Percentiles rank a stretch among this genome's conserved stretches.
phyloP scores from a whole-genome alignment of 2,888 invertebrate species.

The Gandaritis pyraliata region DNA sequence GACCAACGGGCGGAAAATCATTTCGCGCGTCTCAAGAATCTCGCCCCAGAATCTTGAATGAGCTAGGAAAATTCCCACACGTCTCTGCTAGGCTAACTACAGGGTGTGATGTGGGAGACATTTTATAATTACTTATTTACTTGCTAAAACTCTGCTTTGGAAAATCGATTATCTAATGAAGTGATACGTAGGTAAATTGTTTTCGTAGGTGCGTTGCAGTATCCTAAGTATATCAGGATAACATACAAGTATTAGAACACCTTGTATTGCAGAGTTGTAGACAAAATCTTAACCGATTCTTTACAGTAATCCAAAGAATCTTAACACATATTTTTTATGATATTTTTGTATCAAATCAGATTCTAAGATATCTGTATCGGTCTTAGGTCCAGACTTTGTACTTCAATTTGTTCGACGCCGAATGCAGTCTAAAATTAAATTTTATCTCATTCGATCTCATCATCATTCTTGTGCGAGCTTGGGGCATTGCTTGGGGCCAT shows the following conservation, averaged over 20 bases:
- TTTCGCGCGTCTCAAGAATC: slow-evolving; percentile 39
- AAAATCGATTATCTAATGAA: neutral
- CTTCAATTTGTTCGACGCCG: slow-evolving; percentile 18
- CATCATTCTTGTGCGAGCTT: neutral
- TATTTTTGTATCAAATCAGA: slow-evolving; percentile 1
- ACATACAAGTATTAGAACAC: neutral
- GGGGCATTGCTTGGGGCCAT: neutral
- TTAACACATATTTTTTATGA: neutral
- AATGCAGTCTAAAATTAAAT: slow-evolving; percentile 17
- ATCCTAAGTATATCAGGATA: neutral
- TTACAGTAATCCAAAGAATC: no score
- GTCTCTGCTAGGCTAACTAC: neutral
- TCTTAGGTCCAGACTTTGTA: slow-evolving; percentile 16
- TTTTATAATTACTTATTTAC: neutral
- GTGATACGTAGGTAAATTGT: no score
- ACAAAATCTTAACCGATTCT: no score
- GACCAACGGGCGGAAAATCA: slow-evolving; percentile 39
- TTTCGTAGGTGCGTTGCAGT: slow-evolving; percentile 1
- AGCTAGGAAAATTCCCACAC: slow-evolving; percentile 38
- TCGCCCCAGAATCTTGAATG: slow-evolving; percentile 53
- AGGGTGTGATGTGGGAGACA: neutral
- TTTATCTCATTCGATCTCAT: slow-evolving; percentile 1
- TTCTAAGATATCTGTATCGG: neutral
- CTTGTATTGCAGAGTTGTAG: no score
- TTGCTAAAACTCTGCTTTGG: neutral